A percentile compares a stretch with the other conserved stretches of the same genome.
These are phyloP conservation scores for Panopea generosa DNA, from an alignment of 2,888 invertebrate genomes.

Conservation along the genomic window DNA sequence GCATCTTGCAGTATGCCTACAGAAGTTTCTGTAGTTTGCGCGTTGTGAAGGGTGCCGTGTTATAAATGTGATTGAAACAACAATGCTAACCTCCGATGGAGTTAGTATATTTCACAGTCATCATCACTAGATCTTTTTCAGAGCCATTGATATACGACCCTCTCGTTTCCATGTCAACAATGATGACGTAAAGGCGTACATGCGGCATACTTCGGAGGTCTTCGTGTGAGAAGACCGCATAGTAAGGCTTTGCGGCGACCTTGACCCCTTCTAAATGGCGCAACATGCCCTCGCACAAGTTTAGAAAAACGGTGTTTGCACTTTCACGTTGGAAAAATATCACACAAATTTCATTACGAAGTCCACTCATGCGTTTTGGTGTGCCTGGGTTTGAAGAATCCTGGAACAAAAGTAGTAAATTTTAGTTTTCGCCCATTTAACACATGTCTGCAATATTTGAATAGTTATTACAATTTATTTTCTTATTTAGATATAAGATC, in stretches of 20 bases:
- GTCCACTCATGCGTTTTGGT: constrained; percentile 67
- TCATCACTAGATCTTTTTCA: constrained; percentile 70
- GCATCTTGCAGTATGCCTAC: too few relatives aligned
- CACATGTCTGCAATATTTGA: too few relatives aligned
- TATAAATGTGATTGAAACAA: too few relatives aligned
- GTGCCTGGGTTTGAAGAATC: constrained; percentile 69
- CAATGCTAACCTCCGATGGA: constrained; percentile 73
- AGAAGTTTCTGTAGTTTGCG: too few relatives aligned
- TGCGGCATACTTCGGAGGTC: constrained; percentile 73
- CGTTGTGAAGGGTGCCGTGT: too few relatives aligned
- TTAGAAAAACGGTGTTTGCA: constrained; percentile 63
- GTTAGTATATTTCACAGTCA: constrained; percentile 71
- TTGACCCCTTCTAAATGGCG: constrained; percentile 74
- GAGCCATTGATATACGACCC: constrained; percentile 61
- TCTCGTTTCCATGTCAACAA: constrained; percentile 72
- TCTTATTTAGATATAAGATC: too few relatives aligned
- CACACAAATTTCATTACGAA: constrained; percentile 75
- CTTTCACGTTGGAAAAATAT: constrained; percentile 71
- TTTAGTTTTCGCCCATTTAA: too few relatives aligned
- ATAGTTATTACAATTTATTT: too few relatives aligned
- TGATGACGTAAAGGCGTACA: constrained; percentile 73
- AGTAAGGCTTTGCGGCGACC: constrained; percentile 70
- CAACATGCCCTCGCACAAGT: constrained; percentile 71
- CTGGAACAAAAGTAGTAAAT: constrained; percentile 51
- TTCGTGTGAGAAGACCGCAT: constrained; percentile 71